phyloP scores from a whole-genome alignment of 2,113 vertebrate genomes.

The Megaceryle maxima region DNA sequence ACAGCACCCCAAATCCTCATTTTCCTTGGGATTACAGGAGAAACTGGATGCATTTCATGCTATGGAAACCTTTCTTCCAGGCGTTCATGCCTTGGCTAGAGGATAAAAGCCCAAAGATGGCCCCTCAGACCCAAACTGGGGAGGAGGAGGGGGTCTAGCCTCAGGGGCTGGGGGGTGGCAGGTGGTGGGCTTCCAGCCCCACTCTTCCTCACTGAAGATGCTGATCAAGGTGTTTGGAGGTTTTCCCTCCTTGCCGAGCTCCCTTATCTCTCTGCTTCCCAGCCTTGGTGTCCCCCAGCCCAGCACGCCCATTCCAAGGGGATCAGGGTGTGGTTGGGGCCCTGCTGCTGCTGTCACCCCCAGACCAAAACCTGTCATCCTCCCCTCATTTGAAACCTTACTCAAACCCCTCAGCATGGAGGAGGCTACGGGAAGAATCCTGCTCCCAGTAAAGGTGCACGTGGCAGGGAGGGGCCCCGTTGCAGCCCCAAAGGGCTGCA shows the following conservation, averaged over 20 bases:
- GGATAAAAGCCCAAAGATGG: neutral
- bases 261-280: neutral
- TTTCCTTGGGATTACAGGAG: neutral
- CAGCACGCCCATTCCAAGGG: neutral
- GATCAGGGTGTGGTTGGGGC: neutral
- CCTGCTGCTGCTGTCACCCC: neutral
- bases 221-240: neutral
- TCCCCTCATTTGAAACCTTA: neutral
- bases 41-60: neutral
- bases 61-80: neutral
- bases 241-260: neutral
- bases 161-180: accelerated
- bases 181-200: neutral
- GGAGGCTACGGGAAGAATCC: neutral
- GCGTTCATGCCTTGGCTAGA: accelerated
- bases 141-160: neutral
- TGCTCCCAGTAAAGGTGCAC: neutral
- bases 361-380: neutral
- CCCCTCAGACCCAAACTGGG: neutral
- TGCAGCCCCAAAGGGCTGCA: neutral
- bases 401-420: neutral
- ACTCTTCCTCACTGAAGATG: neutral
- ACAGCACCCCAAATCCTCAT: neutral
- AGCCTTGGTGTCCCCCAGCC: neutral
- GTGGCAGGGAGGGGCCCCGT: neutral